Evolutionary conservation across 1,140 invertebrate genomes (phyloP).

Genomic region (Sycophila sp.): DNA sequence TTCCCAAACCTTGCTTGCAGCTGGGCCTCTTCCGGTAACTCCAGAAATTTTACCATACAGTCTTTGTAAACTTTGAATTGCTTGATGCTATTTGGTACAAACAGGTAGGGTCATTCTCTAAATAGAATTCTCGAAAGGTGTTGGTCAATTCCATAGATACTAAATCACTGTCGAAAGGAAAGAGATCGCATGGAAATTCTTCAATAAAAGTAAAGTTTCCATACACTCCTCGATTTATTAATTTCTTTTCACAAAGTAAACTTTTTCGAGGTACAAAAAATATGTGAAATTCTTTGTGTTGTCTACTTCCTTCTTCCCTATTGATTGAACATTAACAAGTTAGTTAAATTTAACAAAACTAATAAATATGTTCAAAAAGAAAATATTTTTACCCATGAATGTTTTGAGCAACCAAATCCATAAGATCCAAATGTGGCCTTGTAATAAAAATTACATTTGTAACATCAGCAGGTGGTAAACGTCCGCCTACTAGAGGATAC

Average conservation of each 20-base stretch:
- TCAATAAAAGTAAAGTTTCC: constrained; percentile 81
- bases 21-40: constrained; percentile 89
- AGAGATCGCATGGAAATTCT: constrained; percentile 88
- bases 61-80: constrained; percentile 85
- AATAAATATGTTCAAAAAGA: constrained; percentile 13
- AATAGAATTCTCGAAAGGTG: constrained; percentile 82
- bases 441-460: constrained; percentile 91
- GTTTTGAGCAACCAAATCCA: constrained; percentile 88
- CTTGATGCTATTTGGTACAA: constrained; percentile 89
- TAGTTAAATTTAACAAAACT: constrained; percentile 1
- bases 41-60: constrained; percentile 90
- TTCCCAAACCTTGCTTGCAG: constrained; percentile 89
- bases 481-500: constrained; percentile 78
- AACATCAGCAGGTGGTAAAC: constrained; percentile 75
- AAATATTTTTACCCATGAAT: constrained; percentile 71
- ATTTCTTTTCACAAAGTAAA: constrained; percentile 85
- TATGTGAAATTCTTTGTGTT: constrained; percentile 76
- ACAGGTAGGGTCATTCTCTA: constrained; percentile 90
- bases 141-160: constrained; percentile 90
- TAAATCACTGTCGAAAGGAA: constrained; percentile 92
- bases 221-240: constrained; percentile 83
- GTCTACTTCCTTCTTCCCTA: constrained; percentile 59
- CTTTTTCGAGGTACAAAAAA: constrained; percentile 91
- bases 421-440: constrained; percentile 81
- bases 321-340: constrained; percentile 37